Evolutionary conservation across 2,113 vertebrate species (phyloP).

Genomic region (Cephalophus harveyi): DNA sequence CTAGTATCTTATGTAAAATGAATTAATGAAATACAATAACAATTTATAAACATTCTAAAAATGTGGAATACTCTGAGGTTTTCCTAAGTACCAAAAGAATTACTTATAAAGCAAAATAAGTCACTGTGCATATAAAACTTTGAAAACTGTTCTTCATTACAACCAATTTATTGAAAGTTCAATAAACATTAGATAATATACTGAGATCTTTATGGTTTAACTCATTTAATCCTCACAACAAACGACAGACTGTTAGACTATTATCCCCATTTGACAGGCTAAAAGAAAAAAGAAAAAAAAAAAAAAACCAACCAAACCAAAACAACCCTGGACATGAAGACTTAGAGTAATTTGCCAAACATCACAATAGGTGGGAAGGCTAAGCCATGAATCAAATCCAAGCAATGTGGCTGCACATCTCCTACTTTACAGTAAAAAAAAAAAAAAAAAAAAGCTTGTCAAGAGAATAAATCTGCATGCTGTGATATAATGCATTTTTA

Average conservation of each 20-base stretch:
- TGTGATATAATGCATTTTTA: not conserved
- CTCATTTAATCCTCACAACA: not conserved
- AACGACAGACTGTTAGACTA: not conserved
- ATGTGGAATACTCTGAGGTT: not conserved
- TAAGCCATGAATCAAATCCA: not conserved
- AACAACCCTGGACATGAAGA: not conserved
- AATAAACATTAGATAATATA: not conserved
- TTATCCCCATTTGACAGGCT: not conserved
- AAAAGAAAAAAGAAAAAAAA: not conserved
- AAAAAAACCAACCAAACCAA: not conserved
- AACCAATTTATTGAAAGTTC: not conserved
- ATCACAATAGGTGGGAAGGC: not conserved
- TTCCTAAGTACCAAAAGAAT: not conserved
- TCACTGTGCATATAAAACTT: not conserved
- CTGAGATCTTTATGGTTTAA: not conserved
- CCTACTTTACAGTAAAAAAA: not conserved
- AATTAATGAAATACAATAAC: conserved; percentile 1
- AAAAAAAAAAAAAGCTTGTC: not conserved
- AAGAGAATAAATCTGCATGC: not conserved
- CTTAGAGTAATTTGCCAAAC: not conserved
- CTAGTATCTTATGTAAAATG: not conserved
- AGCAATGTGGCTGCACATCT: not conserved
- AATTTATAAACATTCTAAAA: not conserved
- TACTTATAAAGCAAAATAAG: not conserved
- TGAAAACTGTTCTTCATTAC: not conserved